Conservation (phyloP, 2,113 vertebrate species). For the Thalassoma bifasciatum region DNA sequence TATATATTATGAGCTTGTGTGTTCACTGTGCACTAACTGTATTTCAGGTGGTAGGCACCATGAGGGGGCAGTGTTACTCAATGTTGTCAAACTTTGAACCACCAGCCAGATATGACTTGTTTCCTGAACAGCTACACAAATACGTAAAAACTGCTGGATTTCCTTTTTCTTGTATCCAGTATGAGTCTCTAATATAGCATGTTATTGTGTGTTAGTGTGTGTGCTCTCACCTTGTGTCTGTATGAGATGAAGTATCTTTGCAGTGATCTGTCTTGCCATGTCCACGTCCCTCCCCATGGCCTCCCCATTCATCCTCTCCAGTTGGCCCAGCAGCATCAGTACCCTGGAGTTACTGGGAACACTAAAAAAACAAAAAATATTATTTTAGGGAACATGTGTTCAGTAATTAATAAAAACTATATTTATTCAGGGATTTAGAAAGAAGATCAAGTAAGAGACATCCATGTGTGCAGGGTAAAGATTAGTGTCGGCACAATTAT, state of each 20-base stretch:
- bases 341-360: conserved; percentile 90
- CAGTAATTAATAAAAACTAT: no score
- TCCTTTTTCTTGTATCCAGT: background rate
- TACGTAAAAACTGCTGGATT: background rate
- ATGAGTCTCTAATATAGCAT: background rate
- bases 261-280: conserved; percentile 88
- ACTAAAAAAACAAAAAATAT: conserved; percentile 66
- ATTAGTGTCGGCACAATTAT: background rate
- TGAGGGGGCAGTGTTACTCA: background rate
- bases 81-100: background rate
- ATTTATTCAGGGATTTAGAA: background rate
- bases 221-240: conserved; percentile 93
- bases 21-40: no score
- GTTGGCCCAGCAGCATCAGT: conserved; percentile 88
- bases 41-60: background rate
- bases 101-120: background rate
- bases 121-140: no score
- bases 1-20: no score
- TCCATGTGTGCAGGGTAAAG: background rate
- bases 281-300: conserved; percentile 83
- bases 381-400: no score
- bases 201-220: conserved; percentile 5
- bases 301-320: conserved; percentile 91
- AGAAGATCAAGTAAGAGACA: background rate
- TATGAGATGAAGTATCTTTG: conserved; percentile 95